Conservation (phyloP, 2,797 vertebrate genomes). For the Neomorphus geoffroyi region DNA sequence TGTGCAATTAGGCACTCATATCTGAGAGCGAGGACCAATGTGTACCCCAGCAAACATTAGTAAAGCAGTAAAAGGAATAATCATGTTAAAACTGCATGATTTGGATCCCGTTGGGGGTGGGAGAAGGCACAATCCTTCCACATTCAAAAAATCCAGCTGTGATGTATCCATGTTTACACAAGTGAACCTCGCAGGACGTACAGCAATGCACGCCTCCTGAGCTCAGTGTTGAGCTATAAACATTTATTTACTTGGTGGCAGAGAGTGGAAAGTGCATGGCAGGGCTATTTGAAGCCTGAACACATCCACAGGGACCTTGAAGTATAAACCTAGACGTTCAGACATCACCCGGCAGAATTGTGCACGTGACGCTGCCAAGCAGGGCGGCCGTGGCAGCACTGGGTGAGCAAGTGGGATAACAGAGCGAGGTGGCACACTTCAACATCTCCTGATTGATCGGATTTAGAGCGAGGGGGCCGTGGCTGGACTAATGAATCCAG, state of each 20-base stretch:
- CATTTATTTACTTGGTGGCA: not conserved
- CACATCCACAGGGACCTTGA: accelerated
- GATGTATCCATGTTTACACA: not conserved
- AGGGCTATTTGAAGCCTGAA: not conserved
- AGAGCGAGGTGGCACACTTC: accelerated
- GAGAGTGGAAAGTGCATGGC: no score
- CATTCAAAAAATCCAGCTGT: not conserved
- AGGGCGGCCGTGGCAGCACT: accelerated
- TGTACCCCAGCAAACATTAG: not conserved
- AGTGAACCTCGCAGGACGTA: not conserved
- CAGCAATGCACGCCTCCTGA: accelerated
- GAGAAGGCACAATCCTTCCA: not conserved
- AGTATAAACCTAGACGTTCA: accelerated
- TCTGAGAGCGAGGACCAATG: not conserved
- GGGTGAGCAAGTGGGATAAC: accelerated
- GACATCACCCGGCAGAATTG: accelerated
- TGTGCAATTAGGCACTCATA: not conserved
- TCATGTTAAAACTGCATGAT: accelerated
- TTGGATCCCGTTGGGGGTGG: not conserved
- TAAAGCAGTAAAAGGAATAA: accelerated
- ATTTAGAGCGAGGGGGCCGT: not conserved
- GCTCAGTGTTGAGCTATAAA: not conserved
- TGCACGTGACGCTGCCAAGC: accelerated
- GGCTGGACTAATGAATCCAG: not conserved
- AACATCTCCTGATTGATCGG: accelerated